Evolutionary conservation across 2,888 invertebrate species (phyloP).

Genomic region (Rhogogaster chlorosoma): DNA sequence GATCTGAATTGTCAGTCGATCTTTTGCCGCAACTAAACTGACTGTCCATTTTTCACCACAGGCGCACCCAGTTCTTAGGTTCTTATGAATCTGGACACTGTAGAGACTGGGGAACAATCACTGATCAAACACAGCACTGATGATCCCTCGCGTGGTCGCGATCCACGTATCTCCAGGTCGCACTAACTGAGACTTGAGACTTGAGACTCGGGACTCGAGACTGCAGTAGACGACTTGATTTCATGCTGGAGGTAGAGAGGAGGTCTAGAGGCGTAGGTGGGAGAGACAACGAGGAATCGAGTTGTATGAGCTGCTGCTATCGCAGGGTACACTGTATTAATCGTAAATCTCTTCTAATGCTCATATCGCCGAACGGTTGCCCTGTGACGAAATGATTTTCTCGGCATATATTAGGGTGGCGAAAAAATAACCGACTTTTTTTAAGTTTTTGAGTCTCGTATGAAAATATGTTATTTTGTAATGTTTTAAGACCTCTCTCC

Average conservation of each 20-base stretch:
- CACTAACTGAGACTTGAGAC: slow-evolving; percentile 13
- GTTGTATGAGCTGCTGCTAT: slow-evolving; percentile 8
- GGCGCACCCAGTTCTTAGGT: slow-evolving; percentile 1
- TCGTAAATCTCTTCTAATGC: not conserved
- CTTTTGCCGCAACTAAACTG: slow-evolving; percentile 20
- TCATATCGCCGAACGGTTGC: slow-evolving; percentile 18
- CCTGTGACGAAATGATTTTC: slow-evolving; percentile 13
- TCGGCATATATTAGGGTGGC: too few relatives aligned
- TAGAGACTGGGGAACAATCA: not conserved
- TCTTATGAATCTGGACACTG: not conserved
- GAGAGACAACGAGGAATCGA: slow-evolving; percentile 3
- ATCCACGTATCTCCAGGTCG: slow-evolving; percentile 8
- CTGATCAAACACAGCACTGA: not conserved
- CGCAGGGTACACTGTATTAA: not conserved
- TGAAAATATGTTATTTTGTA: too few relatives aligned
- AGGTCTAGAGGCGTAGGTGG: slow-evolving; percentile 25
- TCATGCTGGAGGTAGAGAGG: slow-evolving; percentile 41
- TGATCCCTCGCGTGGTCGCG: not conserved
- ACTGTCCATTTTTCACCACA: not conserved
- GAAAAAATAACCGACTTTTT: too few relatives aligned
- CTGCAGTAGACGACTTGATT: not conserved
- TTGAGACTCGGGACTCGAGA: not conserved
- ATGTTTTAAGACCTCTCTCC: too few relatives aligned
- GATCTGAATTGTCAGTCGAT: slow-evolving; percentile 24
- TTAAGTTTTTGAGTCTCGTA: too few relatives aligned